These are phyloP conservation scores for Drosophila orosa DNA, from an alignment of 1,140 invertebrate genomes.

Conservation along the genomic window DNA sequence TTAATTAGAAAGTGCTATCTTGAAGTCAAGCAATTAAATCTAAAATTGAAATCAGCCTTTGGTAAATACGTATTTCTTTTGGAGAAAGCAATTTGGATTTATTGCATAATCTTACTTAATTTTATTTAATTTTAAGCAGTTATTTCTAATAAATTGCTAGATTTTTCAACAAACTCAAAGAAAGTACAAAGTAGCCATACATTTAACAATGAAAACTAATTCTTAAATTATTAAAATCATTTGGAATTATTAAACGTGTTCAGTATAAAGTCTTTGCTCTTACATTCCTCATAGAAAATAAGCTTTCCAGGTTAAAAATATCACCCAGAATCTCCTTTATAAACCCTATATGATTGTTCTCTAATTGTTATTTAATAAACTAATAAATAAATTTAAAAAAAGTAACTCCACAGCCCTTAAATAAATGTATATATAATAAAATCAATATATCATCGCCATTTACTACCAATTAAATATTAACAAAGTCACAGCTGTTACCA, in stretches of 20 bases:
- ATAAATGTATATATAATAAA: neutral
- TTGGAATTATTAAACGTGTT: too few relatives aligned
- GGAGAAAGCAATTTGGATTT: neutral
- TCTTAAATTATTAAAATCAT: too few relatives aligned
- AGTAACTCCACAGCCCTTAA: neutral
- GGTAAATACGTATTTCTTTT: neutral
- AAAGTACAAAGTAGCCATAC: too few relatives aligned
- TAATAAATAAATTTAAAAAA: neutral
- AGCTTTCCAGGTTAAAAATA: too few relatives aligned
- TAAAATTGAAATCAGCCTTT: neutral
- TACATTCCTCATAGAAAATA: too few relatives aligned
- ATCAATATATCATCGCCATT: neutral
- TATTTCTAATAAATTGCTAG: too few relatives aligned
- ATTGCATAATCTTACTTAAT: too few relatives aligned
- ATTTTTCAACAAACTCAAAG: too few relatives aligned
- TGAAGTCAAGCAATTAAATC: neutral
- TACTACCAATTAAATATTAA: constrained; percentile 11
- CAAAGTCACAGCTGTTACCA: neutral
- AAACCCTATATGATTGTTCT: neutral
- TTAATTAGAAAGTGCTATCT: neutral
- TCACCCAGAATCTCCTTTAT: neutral
- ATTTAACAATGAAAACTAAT: too few relatives aligned
- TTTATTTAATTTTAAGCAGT: too few relatives aligned
- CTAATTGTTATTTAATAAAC: neutral
- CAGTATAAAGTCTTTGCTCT: too few relatives aligned